A percentile compares a stretch with the other conserved stretches of the same genome.
phyloP scores from a whole-genome alignment of 2,888 invertebrate species.

The Disparrhopalites patrizii region DNA sequence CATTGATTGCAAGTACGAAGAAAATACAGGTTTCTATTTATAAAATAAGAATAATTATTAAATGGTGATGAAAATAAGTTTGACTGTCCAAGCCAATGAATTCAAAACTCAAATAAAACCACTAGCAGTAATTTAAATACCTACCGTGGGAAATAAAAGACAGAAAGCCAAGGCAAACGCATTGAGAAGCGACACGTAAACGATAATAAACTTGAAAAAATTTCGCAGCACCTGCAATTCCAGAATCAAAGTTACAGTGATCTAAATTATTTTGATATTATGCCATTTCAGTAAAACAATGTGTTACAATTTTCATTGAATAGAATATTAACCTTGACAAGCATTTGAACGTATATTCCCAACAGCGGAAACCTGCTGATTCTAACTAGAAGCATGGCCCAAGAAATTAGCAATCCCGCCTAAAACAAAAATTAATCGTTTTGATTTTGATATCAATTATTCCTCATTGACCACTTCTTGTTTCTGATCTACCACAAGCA shows the following conservation, averaged over 20 bases:
- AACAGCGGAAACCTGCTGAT: constrained; percentile 80
- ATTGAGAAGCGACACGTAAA: constrained; percentile 73
- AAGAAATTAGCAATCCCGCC: constrained; percentile 68
- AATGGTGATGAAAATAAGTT: background rate
- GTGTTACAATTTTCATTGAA: too few species aligned
- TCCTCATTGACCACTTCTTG: background rate
- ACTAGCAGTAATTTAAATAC: too few species aligned
- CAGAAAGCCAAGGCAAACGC: constrained; percentile 77
- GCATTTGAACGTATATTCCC: constrained; percentile 83
- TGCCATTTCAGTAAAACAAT: background rate
- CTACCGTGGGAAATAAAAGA: constrained; percentile 63
- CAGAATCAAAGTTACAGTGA: constrained; percentile 29
- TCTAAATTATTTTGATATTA: constrained; percentile 37
- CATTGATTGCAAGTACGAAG: constrained; percentile 7
- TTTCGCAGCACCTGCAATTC: constrained; percentile 58
- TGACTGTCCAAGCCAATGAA: too few species aligned
- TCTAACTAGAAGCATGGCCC: constrained; percentile 81
- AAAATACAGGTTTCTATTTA: constrained; percentile 22
- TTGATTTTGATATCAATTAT: background rate
- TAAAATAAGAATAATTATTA: background rate
- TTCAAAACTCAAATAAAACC: too few species aligned
- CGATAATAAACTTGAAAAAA: constrained; percentile 73
- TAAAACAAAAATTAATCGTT: background rate
- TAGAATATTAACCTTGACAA: constrained; percentile 66
- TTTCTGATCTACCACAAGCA: too few species aligned